Evolutionary conservation across 2,113 vertebrate species (phyloP), one percentile per base, ranked within the genome.

Genomic region (Lycocorax pyrrhopterus): DNA sequence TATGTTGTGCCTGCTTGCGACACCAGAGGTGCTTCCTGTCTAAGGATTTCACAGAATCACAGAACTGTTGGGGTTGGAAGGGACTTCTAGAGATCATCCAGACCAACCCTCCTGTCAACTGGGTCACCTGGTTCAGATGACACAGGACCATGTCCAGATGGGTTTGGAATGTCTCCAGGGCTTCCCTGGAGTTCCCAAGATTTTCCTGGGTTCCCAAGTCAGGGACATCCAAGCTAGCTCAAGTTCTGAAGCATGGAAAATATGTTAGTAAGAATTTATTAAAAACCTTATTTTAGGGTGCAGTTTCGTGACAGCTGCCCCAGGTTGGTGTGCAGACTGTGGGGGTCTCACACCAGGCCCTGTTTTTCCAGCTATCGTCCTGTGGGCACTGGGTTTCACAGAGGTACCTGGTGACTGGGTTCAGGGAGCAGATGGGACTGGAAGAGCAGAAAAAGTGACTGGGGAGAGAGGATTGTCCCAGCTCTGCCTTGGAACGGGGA

Each of bases 281-380:
- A 1, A 53, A 21, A 32, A 26, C 5, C 9, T 82, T 14, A 47
- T 52, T 80, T 93, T 47, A 35, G 14, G 12, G 5, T 35, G 5
- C 6, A 33, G 43, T 59, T 84, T 37, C 9, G 5, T 11, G 10
- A 16, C 15, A 44, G 15, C 12, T 67, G 46, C 23, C 55, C 6
- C 11, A 39, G 20, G 7, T 0, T 37, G 37, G 29, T 46, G 10
- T 21, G 16, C 21, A 67, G 43, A 29, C 13, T 22, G 20, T 17
- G 46, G 0, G 29, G 29, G 5, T 56, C 15, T 72, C 4, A 1
- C 49, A 59, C 2, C 22, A 1, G 4, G 6, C 10, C 7, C 0
- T 13, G 6, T 25, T 81, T 74, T 71, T 33, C 26, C 8, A 51
- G 26, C 13, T 29, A 0, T 2, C 43, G 0, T 33, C 51, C 20